These are phyloP conservation scores for Drosophila punjabiensis DNA, from an alignment of 1,140 invertebrate species.

Conservation along the genomic window DNA sequence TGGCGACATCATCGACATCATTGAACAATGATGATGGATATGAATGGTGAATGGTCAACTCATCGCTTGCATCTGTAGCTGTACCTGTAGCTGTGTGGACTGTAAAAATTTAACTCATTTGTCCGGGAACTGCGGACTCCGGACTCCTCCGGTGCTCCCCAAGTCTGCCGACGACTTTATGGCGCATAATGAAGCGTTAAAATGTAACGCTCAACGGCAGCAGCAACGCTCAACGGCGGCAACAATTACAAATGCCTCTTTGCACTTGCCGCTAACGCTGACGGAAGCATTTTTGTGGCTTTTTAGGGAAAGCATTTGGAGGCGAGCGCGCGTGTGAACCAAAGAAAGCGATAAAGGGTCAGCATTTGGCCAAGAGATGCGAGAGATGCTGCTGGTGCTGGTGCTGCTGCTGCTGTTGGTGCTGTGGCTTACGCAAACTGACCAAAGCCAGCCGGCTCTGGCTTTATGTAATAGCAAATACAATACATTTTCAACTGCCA, in stretches of 20 bases:
- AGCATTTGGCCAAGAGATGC: conserved; percentile 51
- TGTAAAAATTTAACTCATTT: conserved; percentile 67
- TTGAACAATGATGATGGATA: conserved; percentile 59
- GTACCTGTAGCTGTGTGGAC: conserved; percentile 27
- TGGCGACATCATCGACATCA: conserved; percentile 44
- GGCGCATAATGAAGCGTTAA: conserved; percentile 80
- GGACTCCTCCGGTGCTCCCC: not conserved
- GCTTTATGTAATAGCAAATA: conserved; percentile 70
- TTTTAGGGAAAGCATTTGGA: conserved; percentile 78
- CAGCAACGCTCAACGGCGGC: no score
- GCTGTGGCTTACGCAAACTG: conserved; percentile 69
- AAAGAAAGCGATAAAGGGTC: conserved; percentile 80
- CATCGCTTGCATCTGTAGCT: conserved; percentile 22
- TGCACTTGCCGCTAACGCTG: conserved; percentile 71
- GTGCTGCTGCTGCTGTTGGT: conserved; percentile 33
- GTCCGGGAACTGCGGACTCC: conserved; percentile 8
- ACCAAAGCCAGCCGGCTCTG: conserved; percentile 31
- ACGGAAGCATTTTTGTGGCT: conserved; percentile 78
- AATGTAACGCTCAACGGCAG: conserved; percentile 74
- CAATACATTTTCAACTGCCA: conserved; percentile 55
- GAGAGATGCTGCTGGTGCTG: conserved; percentile 13
- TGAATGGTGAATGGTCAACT: conserved; percentile 61
- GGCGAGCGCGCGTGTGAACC: conserved; percentile 71
- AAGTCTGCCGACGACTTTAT: conserved; percentile 54
- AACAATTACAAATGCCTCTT: conserved; percentile 80